Evolutionary conservation across 2,113 vertebrate genomes (phyloP).

Genomic region (Craseonycteris thonglongyai): DNA sequence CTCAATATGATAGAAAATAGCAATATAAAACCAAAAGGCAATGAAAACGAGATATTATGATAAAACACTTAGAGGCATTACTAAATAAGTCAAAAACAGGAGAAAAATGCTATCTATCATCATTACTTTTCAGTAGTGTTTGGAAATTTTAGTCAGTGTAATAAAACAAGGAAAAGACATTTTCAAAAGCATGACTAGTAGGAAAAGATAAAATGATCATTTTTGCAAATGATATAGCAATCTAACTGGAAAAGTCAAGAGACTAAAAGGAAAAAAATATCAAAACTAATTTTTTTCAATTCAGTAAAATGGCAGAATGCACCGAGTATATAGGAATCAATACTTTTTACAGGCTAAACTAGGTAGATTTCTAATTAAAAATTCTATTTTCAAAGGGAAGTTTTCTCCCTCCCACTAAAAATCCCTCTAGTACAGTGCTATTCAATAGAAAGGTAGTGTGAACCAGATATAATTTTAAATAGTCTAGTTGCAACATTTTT

Average conservation of each 20-base stretch:
- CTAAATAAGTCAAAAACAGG: background rate
- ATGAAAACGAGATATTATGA: background rate
- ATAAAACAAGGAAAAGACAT: background rate
- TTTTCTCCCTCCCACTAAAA: background rate
- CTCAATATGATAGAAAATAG: background rate
- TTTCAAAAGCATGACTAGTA: background rate
- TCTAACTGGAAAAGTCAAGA: constrained; percentile 12
- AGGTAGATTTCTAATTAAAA: background rate
- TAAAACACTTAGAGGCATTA: background rate
- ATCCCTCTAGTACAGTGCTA: background rate
- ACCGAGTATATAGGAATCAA: background rate
- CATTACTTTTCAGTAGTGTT: background rate
- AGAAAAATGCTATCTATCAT: background rate
- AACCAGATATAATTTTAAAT: background rate
- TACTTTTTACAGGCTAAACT: background rate
- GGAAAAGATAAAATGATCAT: background rate
- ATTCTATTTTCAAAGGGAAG: background rate
- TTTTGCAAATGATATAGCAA: constrained; percentile 5
- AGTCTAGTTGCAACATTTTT: background rate
- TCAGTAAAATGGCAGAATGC: constrained; percentile 7
- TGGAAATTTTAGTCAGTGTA: background rate
- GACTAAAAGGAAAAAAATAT: background rate
- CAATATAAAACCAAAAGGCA: background rate
- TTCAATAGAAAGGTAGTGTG: background rate
- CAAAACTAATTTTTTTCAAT: constrained; percentile 1